Evolutionary conservation across 2,888 invertebrate genomes (phyloP).

Genomic region (Falcaria lacertinaria): DNA sequence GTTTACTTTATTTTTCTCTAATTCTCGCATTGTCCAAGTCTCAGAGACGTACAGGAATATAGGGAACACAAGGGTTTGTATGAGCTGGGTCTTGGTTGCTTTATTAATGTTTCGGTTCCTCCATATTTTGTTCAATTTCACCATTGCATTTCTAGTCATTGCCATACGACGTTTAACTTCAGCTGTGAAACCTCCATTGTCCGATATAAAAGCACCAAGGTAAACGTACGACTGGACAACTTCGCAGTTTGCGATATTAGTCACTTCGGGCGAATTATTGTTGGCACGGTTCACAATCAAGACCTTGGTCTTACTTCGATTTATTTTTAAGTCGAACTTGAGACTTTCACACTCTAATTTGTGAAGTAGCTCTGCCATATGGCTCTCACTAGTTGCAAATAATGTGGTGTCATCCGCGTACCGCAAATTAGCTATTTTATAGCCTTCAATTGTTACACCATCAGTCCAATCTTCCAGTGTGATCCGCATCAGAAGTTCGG

Average conservation of each 20-base stretch:
- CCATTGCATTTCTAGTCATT: constrained; percentile 8
- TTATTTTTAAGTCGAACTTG: constrained; percentile 6
- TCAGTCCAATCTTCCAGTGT: constrained; percentile 2
- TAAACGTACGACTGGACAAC: constrained; percentile 11
- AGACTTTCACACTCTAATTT: constrained; percentile 1
- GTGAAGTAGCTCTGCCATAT: background rate
- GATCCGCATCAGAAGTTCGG: constrained; percentile 10
- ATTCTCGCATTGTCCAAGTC: no score
- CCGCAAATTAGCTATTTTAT: background rate
- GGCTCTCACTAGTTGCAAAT: background rate
- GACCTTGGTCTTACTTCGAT: constrained; percentile 8
- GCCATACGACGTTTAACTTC: constrained; percentile 10
- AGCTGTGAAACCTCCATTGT: constrained; percentile 7
- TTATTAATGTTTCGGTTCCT: no score
- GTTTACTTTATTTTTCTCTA: no score
- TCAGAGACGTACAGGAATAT: no score
- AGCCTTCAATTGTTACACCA: background rate
- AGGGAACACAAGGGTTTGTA: no score
- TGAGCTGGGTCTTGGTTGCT: no score
- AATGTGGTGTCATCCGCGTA: background rate
- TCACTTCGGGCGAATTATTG: constrained; percentile 9
- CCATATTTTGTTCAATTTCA: no score
- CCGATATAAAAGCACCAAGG: constrained; percentile 8
- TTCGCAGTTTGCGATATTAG: constrained; percentile 9
- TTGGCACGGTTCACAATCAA: constrained; percentile 11